Conservation (phyloP, 1,140 invertebrate genomes). For the Platorchestia sp. region DNA sequence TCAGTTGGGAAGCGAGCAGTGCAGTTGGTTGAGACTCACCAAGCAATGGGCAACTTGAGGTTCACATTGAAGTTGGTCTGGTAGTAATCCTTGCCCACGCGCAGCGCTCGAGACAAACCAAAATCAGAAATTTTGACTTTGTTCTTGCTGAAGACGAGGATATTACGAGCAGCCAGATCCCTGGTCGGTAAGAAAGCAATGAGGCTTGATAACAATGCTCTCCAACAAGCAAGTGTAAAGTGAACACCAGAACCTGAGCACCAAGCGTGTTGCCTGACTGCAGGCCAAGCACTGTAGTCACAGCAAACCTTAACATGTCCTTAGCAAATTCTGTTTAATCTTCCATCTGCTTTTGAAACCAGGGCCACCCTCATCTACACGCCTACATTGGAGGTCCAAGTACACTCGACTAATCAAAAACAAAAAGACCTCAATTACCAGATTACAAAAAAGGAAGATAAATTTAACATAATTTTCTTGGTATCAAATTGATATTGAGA, state of each 20-base stretch:
- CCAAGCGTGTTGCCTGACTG: neutral
- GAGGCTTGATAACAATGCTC: neutral
- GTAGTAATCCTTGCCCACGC: slow-evolving; percentile 98
- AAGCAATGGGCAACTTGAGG: slow-evolving; percentile 96
- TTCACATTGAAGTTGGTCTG: slow-evolving; percentile 99
- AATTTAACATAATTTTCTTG: too few species aligned
- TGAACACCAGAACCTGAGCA: neutral
- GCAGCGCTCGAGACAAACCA: slow-evolving; percentile 93
- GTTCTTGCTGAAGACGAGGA: slow-evolving; percentile 94
- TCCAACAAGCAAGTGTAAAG: neutral
- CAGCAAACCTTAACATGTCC: neutral
- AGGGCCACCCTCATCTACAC: neutral
- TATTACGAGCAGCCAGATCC: slow-evolving; percentile 94
- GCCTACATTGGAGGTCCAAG: neutral
- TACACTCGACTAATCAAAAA: too few species aligned
- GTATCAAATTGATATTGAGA: too few species aligned
- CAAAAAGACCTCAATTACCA: too few species aligned
- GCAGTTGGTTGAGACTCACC: slow-evolving; percentile 76
- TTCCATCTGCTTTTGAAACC: neutral
- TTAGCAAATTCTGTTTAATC: neutral
- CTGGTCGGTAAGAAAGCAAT: slow-evolving; percentile 73
- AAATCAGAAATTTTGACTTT: slow-evolving; percentile 99
- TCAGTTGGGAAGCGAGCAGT: too few species aligned
- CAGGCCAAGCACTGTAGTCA: neutral
- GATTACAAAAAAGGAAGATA: too few species aligned